phyloP scores from a whole-genome alignment of 1,140 invertebrate genomes.

The Daktulosphaira vitifoliae region DNA sequence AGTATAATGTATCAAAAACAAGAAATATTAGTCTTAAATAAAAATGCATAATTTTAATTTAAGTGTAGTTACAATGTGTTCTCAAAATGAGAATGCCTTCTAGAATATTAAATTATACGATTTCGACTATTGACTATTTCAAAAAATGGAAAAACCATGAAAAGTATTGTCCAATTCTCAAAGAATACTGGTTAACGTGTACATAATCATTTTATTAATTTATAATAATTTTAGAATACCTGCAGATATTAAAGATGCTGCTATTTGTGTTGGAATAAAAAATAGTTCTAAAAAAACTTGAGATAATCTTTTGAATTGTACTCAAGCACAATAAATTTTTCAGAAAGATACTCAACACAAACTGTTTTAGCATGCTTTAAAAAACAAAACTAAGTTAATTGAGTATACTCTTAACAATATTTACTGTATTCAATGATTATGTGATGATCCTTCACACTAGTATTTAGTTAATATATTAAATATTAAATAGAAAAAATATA shows the following conservation, averaged over 20 bases:
- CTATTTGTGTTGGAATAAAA: constrained; percentile 29
- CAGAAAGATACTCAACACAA: constrained; percentile 19
- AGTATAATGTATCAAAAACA: background rate
- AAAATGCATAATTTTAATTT: background rate
- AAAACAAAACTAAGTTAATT: constrained; percentile 13
- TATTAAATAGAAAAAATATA: too few species aligned
- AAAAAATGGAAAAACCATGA: background rate
- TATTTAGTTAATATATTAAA: too few species aligned
- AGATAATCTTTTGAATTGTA: constrained; percentile 31
- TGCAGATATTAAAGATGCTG: constrained; percentile 31
- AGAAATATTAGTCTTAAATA: background rate
- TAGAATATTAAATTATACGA: too few species aligned
- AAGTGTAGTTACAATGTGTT: background rate
- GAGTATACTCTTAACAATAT: too few species aligned
- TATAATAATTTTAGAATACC: constrained; percentile 5
- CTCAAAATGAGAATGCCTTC: background rate
- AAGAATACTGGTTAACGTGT: background rate
- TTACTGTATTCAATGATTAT: too few species aligned
- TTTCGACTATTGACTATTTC: background rate
- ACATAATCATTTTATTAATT: background rate
- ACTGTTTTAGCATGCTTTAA: constrained; percentile 31
- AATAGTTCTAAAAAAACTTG: background rate
- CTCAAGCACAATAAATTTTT: background rate
- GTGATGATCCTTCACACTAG: too few species aligned
- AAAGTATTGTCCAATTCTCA: background rate